phyloP scores from a whole-genome alignment of 2,113 vertebrate species.

The Tragulus kanchil region DNA sequence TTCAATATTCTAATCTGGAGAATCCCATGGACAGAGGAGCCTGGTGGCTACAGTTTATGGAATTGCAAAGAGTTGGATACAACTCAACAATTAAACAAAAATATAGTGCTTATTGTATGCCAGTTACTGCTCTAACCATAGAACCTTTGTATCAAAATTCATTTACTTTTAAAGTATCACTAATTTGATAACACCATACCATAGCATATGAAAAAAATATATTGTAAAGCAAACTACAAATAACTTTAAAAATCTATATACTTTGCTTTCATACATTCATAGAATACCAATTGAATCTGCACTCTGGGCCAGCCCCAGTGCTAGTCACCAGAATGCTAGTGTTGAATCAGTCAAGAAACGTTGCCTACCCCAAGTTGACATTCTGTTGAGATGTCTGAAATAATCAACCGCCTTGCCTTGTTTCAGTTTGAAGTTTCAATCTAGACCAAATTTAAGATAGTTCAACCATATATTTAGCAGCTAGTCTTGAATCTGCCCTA shows the following conservation, averaged over 20 bases:
- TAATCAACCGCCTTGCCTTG: not conserved
- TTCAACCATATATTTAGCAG: not conserved
- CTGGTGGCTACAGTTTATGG: not conserved
- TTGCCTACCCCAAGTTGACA: not conserved
- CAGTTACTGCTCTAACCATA: not conserved
- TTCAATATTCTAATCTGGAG: not conserved
- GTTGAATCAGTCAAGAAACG: not conserved
- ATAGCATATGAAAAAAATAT: not conserved
- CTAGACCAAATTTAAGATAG: not conserved
- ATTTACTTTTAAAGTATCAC: slow-evolving; percentile 38
- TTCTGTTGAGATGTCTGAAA: not conserved
- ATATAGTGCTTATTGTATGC: not conserved
- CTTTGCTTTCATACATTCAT: not conserved
- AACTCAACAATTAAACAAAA: not conserved
- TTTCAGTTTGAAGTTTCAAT: not conserved
- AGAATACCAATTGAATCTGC: not conserved
- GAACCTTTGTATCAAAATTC: slow-evolving; percentile 14
- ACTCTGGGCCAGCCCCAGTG: not conserved
- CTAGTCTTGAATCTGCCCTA: not conserved
- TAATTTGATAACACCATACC: not conserved
- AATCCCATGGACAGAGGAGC: not conserved
- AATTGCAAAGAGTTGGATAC: not conserved
- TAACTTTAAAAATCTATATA: not conserved
- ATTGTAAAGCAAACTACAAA: slow-evolving; percentile 6
- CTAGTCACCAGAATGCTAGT: not conserved